Evolutionary conservation across 2,797 vertebrate species (phyloP), one percentile per base, ranked within the genome.

Genomic region (Helicolenus hilgendorfi): DNA sequence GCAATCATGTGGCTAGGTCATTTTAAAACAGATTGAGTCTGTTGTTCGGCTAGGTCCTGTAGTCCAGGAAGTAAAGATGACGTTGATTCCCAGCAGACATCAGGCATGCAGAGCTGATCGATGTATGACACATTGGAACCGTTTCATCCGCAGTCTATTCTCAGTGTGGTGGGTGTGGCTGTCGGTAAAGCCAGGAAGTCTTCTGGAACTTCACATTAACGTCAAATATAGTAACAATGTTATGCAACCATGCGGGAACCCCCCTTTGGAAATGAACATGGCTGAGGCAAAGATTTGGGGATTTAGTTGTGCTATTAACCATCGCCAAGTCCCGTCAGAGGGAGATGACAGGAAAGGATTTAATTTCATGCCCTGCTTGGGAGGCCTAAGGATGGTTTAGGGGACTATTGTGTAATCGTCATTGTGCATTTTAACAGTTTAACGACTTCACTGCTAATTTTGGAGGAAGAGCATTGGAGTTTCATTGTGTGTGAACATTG

Each of bases 341-440:
- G 58, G 71, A 77, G 85, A 83, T 68, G 86, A 82, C 33, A 63
- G 76, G 72, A 82, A 29, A 49, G 72, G 77, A 90, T 95, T 92
- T 89, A 2, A 92, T 94, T 93, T 92, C 81, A 92, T 77, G 36
- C 71, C 58, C 73, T 88, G 65, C 81, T 81, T 67, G 38, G 78
- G 81, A 73, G 77, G 45, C 45, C 45, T 53, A 76, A 73, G 38
- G 35, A 72, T 26, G 22, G 35, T 59, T 81, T 62, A 20, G 38
- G 67, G 62, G 71, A 68, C 76, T 53, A 69, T 87, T 84, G 76
- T 84, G 70, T 83, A 83, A 83, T 72, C 10, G 27, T 79, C 60
- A 76, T 76, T 90, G 53, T 82, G 69, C 73, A 33, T 83, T 90
- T 83, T 63, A 87, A 72, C 64, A 88, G 55, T 81, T 79, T 74